phyloP scores from a whole-genome alignment of 2,888 invertebrate genomes.

The Junonia oenone region DNA sequence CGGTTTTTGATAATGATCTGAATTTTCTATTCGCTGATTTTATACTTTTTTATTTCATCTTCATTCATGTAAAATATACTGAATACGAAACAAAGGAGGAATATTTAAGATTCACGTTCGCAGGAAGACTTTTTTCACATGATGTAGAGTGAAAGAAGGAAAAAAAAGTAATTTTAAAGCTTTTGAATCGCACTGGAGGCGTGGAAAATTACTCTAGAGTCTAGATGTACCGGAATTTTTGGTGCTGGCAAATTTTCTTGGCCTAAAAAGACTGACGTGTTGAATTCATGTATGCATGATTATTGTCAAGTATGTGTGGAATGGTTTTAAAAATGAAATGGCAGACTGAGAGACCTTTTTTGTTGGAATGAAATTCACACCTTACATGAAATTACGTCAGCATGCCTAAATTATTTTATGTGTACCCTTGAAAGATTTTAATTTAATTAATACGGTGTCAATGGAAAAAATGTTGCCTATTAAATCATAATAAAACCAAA shows the following conservation, averaged over 20 bases:
- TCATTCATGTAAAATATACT: not conserved
- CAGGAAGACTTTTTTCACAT: conserved; percentile 1
- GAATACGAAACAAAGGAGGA: not conserved
- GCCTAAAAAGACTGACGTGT: conserved; percentile 2
- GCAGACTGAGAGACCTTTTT: no score
- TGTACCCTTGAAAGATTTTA: no score
- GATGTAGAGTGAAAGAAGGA: not conserved
- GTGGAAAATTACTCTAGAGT: conserved; percentile 5
- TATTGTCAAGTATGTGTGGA: not conserved
- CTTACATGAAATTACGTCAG: no score
- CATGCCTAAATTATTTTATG: no score
- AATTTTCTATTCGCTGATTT: not conserved
- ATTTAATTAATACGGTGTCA: no score
- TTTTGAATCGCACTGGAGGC: conserved; percentile 7
- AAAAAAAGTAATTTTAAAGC: conserved; percentile 9
- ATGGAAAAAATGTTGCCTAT: no score
- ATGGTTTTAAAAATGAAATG: not conserved
- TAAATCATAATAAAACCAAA: no score
- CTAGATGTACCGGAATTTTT: conserved; percentile 3
- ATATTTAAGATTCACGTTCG: not conserved
- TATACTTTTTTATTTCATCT: not conserved
- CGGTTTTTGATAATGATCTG: not conserved
- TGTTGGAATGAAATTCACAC: no score
- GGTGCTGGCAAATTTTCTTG: conserved; percentile 8
- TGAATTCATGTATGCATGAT: not conserved